Conservation (phyloP, 2,888 invertebrate species). For the Labia minor region DNA sequence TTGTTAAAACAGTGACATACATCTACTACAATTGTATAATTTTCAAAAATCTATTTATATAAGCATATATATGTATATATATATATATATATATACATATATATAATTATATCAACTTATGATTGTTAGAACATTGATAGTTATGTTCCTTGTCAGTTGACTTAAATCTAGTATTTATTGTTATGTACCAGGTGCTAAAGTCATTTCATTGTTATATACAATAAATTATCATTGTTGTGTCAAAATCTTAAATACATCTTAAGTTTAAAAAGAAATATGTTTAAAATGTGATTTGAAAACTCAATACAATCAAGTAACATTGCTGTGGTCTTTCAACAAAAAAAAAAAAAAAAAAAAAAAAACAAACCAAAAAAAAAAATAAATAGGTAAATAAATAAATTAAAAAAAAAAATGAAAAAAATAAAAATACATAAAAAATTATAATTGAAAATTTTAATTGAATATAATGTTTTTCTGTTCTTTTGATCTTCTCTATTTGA, state of each 20-base stretch:
- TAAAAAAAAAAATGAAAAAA: neutral
- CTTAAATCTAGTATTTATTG: slow-evolving; percentile 26
- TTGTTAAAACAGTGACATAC: neutral
- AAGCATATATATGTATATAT: neutral
- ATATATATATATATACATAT: neutral
- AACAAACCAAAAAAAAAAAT: neutral
- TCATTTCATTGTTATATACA: slow-evolving; percentile 26
- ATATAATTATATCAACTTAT: neutral
- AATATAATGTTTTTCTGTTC: slow-evolving; percentile 25
- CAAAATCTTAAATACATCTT: slow-evolving; percentile 26
- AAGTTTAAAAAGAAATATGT: slow-evolving; percentile 24
- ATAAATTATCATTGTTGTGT: slow-evolving; percentile 28
- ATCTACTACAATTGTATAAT: slow-evolving; percentile 5
- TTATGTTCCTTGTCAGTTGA: slow-evolving; percentile 27
- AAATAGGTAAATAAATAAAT: slow-evolving; percentile 16
- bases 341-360: slow-evolving; percentile 21
- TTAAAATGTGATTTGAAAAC: slow-evolving; percentile 27
- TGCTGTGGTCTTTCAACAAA: slow-evolving; percentile 29
- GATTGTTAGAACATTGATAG: slow-evolving; percentile 22
- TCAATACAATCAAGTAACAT: slow-evolving; percentile 28
- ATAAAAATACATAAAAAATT: slow-evolving; percentile 24
- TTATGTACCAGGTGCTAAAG: slow-evolving; percentile 27
- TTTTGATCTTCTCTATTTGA: slow-evolving; percentile 19
- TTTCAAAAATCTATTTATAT: neutral
- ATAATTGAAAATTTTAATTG: slow-evolving; percentile 26